Evolutionary conservation across 2,113 vertebrate genomes (phyloP).

Genomic region (Calcarius ornatus): DNA sequence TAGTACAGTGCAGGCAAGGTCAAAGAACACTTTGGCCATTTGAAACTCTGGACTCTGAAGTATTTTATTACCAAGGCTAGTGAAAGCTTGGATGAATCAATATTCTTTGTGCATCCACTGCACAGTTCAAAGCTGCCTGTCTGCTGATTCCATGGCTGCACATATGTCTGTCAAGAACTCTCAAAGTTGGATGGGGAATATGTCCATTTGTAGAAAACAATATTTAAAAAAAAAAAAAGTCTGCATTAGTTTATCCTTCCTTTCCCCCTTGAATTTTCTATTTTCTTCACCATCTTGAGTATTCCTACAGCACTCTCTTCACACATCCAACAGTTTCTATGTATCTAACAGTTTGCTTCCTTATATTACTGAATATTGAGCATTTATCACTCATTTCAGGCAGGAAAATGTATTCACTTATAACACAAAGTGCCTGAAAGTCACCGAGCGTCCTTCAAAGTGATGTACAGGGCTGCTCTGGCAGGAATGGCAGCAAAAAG

Average conservation of each 20-base stretch:
- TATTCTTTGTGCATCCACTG: not conserved
- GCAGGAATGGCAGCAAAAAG: not conserved
- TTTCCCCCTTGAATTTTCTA: not conserved
- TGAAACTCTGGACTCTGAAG: not conserved
- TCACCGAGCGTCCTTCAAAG: not conserved
- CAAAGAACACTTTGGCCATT: not conserved
- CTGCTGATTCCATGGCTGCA: slow-evolving; percentile 2
- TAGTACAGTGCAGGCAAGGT: not conserved
- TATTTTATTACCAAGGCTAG: not conserved
- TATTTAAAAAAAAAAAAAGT: not conserved
- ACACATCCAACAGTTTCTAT: not conserved
- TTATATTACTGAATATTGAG: not conserved
- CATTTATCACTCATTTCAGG: not conserved
- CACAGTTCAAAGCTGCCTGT: slow-evolving; percentile 11
- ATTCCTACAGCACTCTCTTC: not conserved
- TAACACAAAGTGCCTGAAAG: not conserved
- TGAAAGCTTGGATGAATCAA: slow-evolving; percentile 2
- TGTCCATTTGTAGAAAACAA: not conserved
- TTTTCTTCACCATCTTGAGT: not conserved
- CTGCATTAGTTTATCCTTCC: not conserved
- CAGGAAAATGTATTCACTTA: not conserved
- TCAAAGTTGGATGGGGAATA: not conserved
- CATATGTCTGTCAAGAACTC: not conserved
- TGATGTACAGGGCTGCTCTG: not conserved
- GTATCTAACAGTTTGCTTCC: not conserved